Base-by-base conservation (phyloP, 2,113 vertebrate species). In the Archocentrus centrarchus region DNA sequence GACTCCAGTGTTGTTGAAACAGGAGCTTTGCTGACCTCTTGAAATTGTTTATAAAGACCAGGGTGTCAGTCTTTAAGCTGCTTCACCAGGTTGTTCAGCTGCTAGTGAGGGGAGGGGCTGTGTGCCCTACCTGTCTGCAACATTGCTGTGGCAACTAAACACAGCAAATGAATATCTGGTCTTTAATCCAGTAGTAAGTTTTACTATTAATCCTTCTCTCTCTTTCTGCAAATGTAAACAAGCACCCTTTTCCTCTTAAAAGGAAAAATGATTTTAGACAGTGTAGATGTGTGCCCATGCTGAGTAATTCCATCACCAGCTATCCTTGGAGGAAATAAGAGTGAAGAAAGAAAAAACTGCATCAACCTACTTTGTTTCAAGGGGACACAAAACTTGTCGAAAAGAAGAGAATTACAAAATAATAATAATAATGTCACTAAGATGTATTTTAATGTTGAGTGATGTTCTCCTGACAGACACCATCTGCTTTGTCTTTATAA, bases 241-340 rank as follows among this genome's bases (percentile, higher is more conserved):
- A 63, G 5, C 15, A n/a, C 27, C 79, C 75, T 59, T 76, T 79
- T 81, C 13, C 78, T 70, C 76, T 61, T 79, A 59, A 85, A 41
- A 62, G 39, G 14, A 77, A 73, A 81, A 92, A 89, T 53, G 18
- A 47, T 35, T 68, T 80, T 53, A 13, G 61, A 85, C 60, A 44
- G 47, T 68, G 89, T 84, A 44, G 59, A 86, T 73, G 66, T 63
- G 61, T 79, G 64, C 59, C 55, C 75, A 32, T 47, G 59, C 60
- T 59, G 70, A 77, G 30, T 30, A 24, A 75, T 80, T 75, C 37
- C 41, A 81, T n/a, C 32, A 50, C 32, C 78, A 59, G 24, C 24
- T 57, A 44, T 53, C 17, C n/a, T 57, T 13, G 30, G 11, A 84
- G 35, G 30, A 79, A 82, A 11, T n/a, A 10, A 60, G 59, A 58